Conservation (phyloP, 2,888 invertebrate genomes). For the Dexiosoma caninum region DNA sequence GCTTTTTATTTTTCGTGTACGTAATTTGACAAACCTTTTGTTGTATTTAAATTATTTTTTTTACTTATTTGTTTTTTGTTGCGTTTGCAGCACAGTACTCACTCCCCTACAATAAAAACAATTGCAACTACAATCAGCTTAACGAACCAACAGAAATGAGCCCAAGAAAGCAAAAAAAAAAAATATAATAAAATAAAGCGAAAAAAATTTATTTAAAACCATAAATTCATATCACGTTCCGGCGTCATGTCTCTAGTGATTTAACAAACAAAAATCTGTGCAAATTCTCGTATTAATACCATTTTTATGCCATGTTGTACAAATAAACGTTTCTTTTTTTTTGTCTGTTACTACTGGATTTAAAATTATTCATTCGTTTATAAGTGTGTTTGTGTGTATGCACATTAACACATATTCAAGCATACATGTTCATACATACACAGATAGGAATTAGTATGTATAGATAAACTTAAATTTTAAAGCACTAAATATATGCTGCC, state of each 20-base stretch:
- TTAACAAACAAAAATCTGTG: conserved; percentile 55
- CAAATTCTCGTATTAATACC: conserved; percentile 59
- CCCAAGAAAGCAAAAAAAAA: too few relatives aligned
- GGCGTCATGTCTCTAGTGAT: conserved; percentile 60
- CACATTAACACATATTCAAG: neutral
- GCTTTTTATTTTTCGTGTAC: neutral
- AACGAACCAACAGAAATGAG: conserved; percentile 15
- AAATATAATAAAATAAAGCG: too few relatives aligned
- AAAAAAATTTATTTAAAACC: conserved; percentile 45
- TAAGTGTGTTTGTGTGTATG: too few relatives aligned
- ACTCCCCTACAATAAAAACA: neutral
- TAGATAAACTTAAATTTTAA: neutral
- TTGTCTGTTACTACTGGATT: conserved; percentile 37
- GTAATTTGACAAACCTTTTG: neutral
- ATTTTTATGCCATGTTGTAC: conserved; percentile 57
- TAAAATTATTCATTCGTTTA: neutral
- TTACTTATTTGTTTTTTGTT: neutral
- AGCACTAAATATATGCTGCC: neutral
- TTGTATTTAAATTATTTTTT: neutral
- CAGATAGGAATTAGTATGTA: too few relatives aligned
- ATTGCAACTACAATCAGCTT: conserved; percentile 18
- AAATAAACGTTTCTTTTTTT: conserved; percentile 48
- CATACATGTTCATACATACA: too few relatives aligned
- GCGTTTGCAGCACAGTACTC: neutral
- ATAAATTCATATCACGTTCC: conserved; percentile 62